Percentiles rank a stretch among this genome's conserved stretches.
Evolutionary conservation across 2,797 vertebrate species (phyloP).

Genomic region (Acanthis flammea): DNA sequence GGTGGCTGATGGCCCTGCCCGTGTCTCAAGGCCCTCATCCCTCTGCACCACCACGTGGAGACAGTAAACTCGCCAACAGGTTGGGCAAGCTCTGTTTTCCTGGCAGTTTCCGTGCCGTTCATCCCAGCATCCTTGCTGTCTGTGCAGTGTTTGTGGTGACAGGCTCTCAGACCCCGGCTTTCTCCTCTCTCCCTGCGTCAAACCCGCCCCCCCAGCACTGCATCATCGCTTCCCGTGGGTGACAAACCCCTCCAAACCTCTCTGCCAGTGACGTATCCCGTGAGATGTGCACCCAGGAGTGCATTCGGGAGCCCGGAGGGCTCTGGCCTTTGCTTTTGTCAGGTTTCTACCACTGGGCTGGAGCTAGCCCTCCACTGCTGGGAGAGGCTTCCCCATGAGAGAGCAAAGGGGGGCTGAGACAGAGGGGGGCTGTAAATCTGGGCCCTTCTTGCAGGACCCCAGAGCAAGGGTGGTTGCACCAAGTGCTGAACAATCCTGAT

Average conservation of each 20-base stretch:
- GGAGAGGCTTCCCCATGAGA: accelerated
- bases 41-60: neutral
- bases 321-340: neutral
- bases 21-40: neutral
- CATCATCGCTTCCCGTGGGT: slow-evolving; percentile 14
- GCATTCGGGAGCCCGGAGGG: neutral
- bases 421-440: neutral
- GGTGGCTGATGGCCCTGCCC: neutral
- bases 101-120: neutral
- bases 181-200: slow-evolving; percentile 30
- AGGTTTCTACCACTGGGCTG: neutral
- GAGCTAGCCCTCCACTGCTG: neutral
- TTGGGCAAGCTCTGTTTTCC: neutral
- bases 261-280: neutral
- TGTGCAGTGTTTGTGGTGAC: neutral
- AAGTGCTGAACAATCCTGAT: neutral
- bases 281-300: neutral
- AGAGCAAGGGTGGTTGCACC: neutral
- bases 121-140: neutral
- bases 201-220: neutral
- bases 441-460: neutral
- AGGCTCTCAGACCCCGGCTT: neutral
- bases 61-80: neutral
- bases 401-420: neutral
- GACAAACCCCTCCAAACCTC: slow-evolving; percentile 29